A percentile compares a stretch with the other conserved stretches of the same genome.
These are phyloP conservation scores for Drosophila paulistorum DNA, from an alignment of 1,140 invertebrate species.

Conservation along the genomic window DNA sequence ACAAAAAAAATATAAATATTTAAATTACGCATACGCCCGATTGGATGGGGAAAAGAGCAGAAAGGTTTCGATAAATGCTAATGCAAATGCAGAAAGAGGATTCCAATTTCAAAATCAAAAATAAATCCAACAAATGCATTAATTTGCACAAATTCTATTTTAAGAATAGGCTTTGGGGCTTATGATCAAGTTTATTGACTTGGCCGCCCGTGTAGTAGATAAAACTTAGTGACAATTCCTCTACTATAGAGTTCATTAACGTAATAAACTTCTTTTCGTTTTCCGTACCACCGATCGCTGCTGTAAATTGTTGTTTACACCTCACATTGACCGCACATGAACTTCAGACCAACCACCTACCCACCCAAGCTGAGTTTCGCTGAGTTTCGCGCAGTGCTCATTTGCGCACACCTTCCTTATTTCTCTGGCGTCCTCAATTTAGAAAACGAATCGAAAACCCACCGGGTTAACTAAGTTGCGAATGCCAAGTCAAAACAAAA, in stretches of 20 bases:
- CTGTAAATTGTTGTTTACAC: conserved; percentile 3
- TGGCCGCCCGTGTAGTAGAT: not conserved
- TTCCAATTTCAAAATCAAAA: not conserved
- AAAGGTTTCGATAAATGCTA: conserved; percentile 17
- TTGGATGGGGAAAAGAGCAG: conserved; percentile 16
- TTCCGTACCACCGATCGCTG: not conserved
- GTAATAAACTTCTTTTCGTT: no score
- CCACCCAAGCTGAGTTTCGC: not conserved
- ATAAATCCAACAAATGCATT: conserved; percentile 6
- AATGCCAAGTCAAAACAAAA: conserved; percentile 71
- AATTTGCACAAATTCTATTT: conserved; percentile 33
- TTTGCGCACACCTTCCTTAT: conserved; percentile 1
- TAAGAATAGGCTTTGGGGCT: not conserved
- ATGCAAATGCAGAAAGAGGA: conserved; percentile 14
- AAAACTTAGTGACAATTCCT: no score
- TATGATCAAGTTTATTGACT: conserved; percentile 12
- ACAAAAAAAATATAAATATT: conserved; percentile 17
- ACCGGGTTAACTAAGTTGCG: conserved; percentile 28
- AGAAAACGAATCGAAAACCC: conserved; percentile 16
- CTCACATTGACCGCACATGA: conserved; percentile 52
- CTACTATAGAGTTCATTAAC: not conserved
- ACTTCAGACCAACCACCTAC: conserved; percentile 11
- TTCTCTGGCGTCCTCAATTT: conserved; percentile 9
- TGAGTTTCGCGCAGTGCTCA: no score
- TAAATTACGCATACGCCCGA: conserved; percentile 50